These are phyloP conservation scores for Camptogramma bilineatum DNA, from an alignment of 2,888 invertebrate genomes.

Conservation along the genomic window DNA sequence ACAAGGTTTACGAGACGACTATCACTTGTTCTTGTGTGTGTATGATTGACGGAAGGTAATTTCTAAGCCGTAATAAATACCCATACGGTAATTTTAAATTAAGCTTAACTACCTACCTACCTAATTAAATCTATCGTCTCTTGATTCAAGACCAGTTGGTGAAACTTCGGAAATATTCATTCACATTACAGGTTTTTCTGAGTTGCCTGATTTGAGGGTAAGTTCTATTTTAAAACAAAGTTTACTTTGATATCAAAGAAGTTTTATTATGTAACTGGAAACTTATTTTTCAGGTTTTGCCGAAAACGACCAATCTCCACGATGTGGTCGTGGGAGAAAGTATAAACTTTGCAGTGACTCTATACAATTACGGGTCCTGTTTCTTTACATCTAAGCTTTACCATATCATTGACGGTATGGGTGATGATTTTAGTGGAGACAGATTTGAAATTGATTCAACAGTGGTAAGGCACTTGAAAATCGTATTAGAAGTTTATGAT, in stretches of 20 bases:
- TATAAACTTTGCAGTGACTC: constrained; percentile 54
- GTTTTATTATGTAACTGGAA: no score
- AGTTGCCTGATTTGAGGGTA: constrained; percentile 74
- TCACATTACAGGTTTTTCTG: constrained; percentile 73
- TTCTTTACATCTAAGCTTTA: constrained; percentile 73
- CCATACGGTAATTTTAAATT: no score
- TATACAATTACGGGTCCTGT: constrained; percentile 74
- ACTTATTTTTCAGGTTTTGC: constrained; percentile 72
- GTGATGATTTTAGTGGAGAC: constrained; percentile 68
- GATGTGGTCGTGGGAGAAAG: constrained; percentile 71
- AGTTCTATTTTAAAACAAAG: constrained; percentile 6
- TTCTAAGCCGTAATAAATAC: no score
- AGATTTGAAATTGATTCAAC: constrained; percentile 66
- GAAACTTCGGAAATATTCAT: constrained; percentile 73
- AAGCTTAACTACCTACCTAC: no score
- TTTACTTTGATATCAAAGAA: no score
- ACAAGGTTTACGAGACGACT: constrained; percentile 72
- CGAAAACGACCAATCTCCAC: constrained; percentile 68
- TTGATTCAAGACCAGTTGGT: constrained; percentile 69
- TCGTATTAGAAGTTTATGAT: not conserved
- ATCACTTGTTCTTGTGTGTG: constrained; percentile 74
- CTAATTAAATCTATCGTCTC: not conserved
- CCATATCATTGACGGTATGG: constrained; percentile 66
- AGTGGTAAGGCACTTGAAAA: constrained; percentile 57
- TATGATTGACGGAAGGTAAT: constrained; percentile 70